phyloP scores from a whole-genome alignment of 30 jellyfish, hydroid and myxozoan species.

The Hydractinia echinata region DNA sequence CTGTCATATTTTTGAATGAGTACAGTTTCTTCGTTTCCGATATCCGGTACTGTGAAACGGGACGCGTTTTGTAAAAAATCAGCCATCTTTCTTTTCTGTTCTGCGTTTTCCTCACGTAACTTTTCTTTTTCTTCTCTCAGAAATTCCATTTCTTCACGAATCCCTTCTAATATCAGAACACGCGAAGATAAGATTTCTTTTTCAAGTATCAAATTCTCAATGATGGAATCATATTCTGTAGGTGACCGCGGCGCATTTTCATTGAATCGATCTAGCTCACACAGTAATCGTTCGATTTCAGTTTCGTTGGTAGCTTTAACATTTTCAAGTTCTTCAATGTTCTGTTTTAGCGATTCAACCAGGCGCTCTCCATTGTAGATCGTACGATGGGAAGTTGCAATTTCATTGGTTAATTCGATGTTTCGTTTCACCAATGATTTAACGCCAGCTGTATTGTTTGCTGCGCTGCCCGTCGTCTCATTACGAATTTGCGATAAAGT shows the following conservation, averaged over 20 bases:
- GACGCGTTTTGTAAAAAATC: background rate
- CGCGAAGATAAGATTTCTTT: constrained; percentile 18
- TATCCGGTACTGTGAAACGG: background rate
- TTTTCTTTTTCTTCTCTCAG: background rate
- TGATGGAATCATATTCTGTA: background rate
- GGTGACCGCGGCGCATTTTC: background rate
- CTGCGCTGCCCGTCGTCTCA: background rate
- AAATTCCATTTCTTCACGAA: constrained; percentile 19
- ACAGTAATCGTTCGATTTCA: background rate
- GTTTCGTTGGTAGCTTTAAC: background rate
- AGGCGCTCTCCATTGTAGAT: background rate
- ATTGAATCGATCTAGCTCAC: background rate
- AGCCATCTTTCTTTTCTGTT: background rate
- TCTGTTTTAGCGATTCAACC: background rate
- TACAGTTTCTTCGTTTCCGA: background rate
- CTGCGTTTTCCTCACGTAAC: background rate
- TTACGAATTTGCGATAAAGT: background rate
- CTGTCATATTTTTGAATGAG: background rate
- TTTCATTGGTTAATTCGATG: background rate
- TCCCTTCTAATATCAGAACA: constrained; percentile 19
- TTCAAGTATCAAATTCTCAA: constrained; percentile 12
- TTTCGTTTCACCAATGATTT: background rate
- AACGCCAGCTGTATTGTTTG: background rate
- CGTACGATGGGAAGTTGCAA: background rate
- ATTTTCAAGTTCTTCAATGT: background rate